Base-by-base conservation (phyloP, 1,140 invertebrate species). In the Zaprionus ornatus region DNA sequence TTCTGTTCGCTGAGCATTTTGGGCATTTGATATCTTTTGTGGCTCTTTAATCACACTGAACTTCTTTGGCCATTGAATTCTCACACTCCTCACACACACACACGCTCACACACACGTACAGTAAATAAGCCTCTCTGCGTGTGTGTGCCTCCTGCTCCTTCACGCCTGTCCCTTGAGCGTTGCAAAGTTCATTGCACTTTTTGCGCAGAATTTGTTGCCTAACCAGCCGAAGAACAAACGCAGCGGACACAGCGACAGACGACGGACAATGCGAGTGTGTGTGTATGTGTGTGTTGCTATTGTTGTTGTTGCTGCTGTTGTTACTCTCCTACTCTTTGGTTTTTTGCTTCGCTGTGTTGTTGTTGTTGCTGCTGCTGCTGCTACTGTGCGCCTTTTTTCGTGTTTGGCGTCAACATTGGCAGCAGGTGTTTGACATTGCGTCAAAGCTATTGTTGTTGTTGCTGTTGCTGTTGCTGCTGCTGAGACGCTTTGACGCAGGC, bases 391-490 rank as follows among this genome's bases (percentile, higher is more conserved):
- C 21, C 79, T 86, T 87, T 87, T 87, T 87, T 87, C 83, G 84
- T 83, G 84, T 87, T 88, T 87, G 84, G 85, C 85, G 84, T 88
- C 82, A 87, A 87, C 84, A 87, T 87, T 87, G 84, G 85, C 85
- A 90, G 85, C 86, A 90, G 85, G 85, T 90, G 85, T 90, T 90
- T 90, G 85, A 90, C 85, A 90, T 90, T 90, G 85, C 86, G 82
- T 90, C 85, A 90, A 90, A 90, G 85, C 79, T 77, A 88, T 88
- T 80, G 84, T 77, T 77, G 76, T 50, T 82, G 67, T 69, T 82
- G 69, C 48, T 65, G 23, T 27, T 74, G 66, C 32, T 70, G 48
- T 35, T 69, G 64, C 42, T 73, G 55, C 42, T 70, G 56, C 57
- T 54, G 52, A 42, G 7, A 45, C 59, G 25, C 19, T 75, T 75